Conservation (phyloP, 2,113 vertebrate genomes). For the Myotis yumanensis region DNA sequence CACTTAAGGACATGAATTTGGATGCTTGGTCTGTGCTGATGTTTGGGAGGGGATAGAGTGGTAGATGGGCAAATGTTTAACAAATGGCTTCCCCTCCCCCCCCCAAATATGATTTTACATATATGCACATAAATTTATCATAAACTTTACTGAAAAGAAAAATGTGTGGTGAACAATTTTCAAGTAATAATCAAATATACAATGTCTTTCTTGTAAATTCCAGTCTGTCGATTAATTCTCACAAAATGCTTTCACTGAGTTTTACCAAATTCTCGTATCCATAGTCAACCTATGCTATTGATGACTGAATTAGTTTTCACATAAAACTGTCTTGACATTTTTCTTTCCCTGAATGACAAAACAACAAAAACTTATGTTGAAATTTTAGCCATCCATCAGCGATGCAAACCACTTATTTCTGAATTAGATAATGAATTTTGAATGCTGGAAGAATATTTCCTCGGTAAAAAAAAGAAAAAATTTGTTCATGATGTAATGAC, state of each 20-base stretch:
- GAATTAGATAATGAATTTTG: neutral
- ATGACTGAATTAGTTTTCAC: neutral
- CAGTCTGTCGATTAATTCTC: neutral
- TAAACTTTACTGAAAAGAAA: constrained; percentile 15
- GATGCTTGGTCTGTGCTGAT: neutral
- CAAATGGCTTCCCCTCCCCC: neutral
- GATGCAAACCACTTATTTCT: neutral
- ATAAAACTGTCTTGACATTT: neutral
- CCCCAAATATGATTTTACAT: neutral
- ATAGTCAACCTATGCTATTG: neutral
- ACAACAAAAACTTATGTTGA: neutral
- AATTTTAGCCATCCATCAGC: neutral
- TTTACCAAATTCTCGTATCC: neutral
- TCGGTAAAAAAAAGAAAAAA: neutral
- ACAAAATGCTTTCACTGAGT: neutral
- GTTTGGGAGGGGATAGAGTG: neutral
- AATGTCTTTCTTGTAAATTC: neutral
- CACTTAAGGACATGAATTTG: neutral
- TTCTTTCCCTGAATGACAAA: neutral
- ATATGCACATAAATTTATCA: neutral
- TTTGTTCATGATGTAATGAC: neutral
- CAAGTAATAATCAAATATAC: neutral
- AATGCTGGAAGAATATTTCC: neutral
- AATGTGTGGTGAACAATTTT: neutral
- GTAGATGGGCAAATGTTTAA: neutral